Evolutionary conservation across 2,888 invertebrate species (phyloP), one percentile per base, ranked within the genome.

Genomic region (Mamestra brassicae): DNA sequence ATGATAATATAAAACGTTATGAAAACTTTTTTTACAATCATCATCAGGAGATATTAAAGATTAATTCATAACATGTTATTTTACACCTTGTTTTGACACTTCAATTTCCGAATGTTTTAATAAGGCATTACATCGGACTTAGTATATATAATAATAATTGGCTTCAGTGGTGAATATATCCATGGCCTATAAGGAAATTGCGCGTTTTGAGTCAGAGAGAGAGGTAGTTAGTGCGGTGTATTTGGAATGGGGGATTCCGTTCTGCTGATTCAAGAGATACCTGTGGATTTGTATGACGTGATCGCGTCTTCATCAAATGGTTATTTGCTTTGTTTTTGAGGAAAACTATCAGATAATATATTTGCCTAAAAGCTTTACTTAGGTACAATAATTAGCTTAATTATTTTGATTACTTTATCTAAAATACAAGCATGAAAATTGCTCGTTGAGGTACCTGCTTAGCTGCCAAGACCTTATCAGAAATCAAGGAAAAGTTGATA

Each of bases 171-270:
- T 54, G 7, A 15, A 34, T 50, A 42, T 58, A 52, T 78, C n/a
- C 42, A 42, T 42, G 42, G 36, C n/a, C 34, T 36, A 7, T 26
- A 55, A 62, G 42, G 47, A 72, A 45, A 57, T 62, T 11, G 7
- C 45, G 54, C n/a, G 54, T 50, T 76, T 10, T 11, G 7, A 58
- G 45, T 45, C 17, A 15, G 26, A 26, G 26, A 62, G 50, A 55
- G 38, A 76, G 38, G 15, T 15, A 26, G 47, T 58, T 17, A 68
- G 15, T 38, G 15, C 47, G 36, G 17, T 52, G 10, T 63, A 52
- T 64, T 62, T 60, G n/a, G 17, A 47, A 17, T 65, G 26, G 76
- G 81, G 42, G 60, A 77, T 74, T 81, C 50, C 73, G 0, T 36
- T 34, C 10, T 60, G n/a, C 42, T 54, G 42, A 73, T 62, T 50